Conservation (phyloP, 2,888 invertebrate genomes). For the Leistus spinibarbis region DNA sequence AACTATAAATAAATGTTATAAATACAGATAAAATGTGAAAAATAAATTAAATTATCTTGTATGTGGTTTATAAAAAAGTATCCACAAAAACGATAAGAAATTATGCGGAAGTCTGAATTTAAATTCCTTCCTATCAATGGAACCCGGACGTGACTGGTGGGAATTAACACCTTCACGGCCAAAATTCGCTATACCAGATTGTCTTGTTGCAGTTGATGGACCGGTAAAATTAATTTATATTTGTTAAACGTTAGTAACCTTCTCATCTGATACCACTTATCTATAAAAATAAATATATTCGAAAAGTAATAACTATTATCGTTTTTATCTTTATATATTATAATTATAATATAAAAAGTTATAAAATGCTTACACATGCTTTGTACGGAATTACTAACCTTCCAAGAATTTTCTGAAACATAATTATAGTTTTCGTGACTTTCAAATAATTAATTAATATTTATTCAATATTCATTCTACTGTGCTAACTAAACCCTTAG, state of each 20-base stretch:
- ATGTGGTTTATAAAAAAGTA: background rate
- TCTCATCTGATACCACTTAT: background rate
- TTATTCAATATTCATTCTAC: too few species aligned
- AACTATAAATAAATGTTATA: background rate
- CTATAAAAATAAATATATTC: background rate
- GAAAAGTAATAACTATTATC: background rate
- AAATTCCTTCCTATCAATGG: constrained; percentile 35
- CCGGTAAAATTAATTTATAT: constrained; percentile 57
- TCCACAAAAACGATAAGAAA: background rate
- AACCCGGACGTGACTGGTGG: constrained; percentile 59
- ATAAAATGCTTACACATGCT: too few species aligned
- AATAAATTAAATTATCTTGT: too few species aligned
- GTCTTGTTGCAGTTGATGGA: constrained; percentile 65
- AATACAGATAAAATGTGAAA: background rate
- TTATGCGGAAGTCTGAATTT: background rate
- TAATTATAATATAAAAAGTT: too few species aligned
- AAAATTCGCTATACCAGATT: constrained; percentile 61
- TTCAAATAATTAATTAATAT: too few species aligned
- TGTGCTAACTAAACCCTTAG: too few species aligned
- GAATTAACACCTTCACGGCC: constrained; percentile 59
- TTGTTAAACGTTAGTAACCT: background rate
- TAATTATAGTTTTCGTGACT: too few species aligned
- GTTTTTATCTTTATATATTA: background rate
- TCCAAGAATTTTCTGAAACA: too few species aligned
- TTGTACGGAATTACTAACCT: too few species aligned